These are phyloP conservation scores for Muschampia staudingeri DNA, from an alignment of 2,888 invertebrate genomes.

Conservation along the genomic window DNA sequence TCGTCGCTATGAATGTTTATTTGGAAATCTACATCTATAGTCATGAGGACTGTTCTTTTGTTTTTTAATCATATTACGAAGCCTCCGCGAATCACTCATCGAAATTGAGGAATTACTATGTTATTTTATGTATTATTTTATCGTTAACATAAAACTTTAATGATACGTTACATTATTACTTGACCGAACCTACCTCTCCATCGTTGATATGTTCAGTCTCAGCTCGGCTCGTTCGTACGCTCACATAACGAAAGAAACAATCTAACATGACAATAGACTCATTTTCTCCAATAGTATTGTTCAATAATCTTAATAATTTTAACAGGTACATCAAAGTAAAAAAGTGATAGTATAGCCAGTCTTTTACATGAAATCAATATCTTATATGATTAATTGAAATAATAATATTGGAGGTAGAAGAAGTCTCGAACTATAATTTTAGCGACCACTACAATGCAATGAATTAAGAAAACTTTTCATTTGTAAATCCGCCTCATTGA, in stretches of 20 bases:
- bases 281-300: conserved; percentile 88
- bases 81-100: conserved; percentile 87
- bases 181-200: conserved; percentile 89
- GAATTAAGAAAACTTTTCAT: conserved; percentile 16
- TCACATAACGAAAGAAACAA: conserved; percentile 90
- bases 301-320: conserved; percentile 67
- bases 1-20: conserved; percentile 76
- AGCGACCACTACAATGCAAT: conserved; percentile 52
- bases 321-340: neutral
- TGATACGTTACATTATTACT: conserved; percentile 71
- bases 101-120: conserved; percentile 85
- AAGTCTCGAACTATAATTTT: conserved; percentile 59
- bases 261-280: conserved; percentile 91
- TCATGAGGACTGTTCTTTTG: conserved; percentile 90
- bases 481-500: conserved; percentile 27
- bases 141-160: conserved; percentile 65
- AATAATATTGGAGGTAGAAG: conserved; percentile 87
- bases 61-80: conserved; percentile 74
- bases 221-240: conserved; percentile 86
- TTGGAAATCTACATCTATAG: conserved; percentile 84
- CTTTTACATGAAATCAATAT: neutral
- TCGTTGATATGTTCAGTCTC: conserved; percentile 87
- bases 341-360: neutral
- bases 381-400: conserved; percentile 43
- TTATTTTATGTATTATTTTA: conserved; percentile 70